Conservation (phyloP, 2,888 invertebrate species). For the Luperina testacea region DNA sequence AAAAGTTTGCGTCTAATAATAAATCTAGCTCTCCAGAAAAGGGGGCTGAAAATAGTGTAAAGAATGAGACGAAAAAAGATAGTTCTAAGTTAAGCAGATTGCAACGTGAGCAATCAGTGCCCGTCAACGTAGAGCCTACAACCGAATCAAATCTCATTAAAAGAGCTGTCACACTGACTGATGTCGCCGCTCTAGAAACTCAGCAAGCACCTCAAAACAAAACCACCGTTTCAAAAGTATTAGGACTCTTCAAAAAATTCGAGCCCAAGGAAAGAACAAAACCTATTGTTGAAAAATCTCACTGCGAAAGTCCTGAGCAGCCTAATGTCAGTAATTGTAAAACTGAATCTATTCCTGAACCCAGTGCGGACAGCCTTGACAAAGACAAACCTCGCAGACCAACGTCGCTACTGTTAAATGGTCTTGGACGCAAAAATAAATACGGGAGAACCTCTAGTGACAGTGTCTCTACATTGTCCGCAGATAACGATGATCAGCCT, state of each 20-base stretch:
- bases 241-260: conserved; percentile 94
- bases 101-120: conserved; percentile 92
- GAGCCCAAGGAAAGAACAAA: conserved; percentile 90
- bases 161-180: conserved; percentile 93
- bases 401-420: conserved; percentile 88
- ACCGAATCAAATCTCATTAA: conserved; percentile 93
- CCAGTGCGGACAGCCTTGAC: conserved; percentile 70
- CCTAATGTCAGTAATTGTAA: conserved; percentile 66
- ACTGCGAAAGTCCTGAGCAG: conserved; percentile 70
- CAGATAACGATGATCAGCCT: conserved; percentile 75
- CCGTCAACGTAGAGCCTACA: conserved; percentile 86
- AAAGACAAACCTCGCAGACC: conserved; percentile 89
- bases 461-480: conserved; percentile 73
- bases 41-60: conserved; percentile 74
- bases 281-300: conserved; percentile 76
- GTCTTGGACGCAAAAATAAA: conserved; percentile 88
- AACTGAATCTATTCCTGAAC: conserved; percentile 68
- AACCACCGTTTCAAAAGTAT: conserved; percentile 93
- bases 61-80: conserved; percentile 76
- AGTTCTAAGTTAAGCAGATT: conserved; percentile 88
- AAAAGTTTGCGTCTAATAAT: conserved; percentile 91
- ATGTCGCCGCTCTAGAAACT: conserved; percentile 89
- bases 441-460: conserved; percentile 87
- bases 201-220: conserved; percentile 87
- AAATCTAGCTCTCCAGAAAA: conserved; percentile 89